Base-by-base conservation (phyloP, 2,888 invertebrate genomes). In the Junonia oenone region DNA sequence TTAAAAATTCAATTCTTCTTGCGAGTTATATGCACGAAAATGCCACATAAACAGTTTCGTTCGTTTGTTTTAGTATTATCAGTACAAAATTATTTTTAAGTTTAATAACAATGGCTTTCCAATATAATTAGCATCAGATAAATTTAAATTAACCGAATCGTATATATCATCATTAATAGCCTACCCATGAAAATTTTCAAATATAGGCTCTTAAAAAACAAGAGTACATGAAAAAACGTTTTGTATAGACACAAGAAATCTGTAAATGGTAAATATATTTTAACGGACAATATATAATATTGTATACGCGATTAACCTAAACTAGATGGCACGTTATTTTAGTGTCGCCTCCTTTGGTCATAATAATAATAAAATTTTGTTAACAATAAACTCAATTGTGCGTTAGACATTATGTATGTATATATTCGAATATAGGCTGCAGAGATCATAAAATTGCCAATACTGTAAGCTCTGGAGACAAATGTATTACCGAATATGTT, bases 251-350 rank as follows among this genome's bases (percentile, higher is more conserved):
- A 86, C 89, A 88, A 88, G 89, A 86, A 87, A 89, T 90, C 88
- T 89, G 90, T 90, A 91, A 89, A 90, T 87, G 90, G 89, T 91
- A 90, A 89, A 90, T 89, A 91, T 90, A 90, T 86, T 87, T 89
- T 83, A 90, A 90, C 90, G 89, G 90, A 90, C 90, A 90, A 90
- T 90, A 90, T 90, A 89, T 88, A 90, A 88, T 89, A 89, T 89
- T 90, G 90, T 90, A 90, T 90, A 90, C 89, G 87, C 89, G 87
- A 85, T 90, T 90, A 90, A 90, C 90, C 90, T 91, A 91, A 90
- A 90, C 90, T 90, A 90, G 90, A 91, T 91, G 90, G 91, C 91
- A 91, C 91, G 89, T 90, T 81, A 83, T 76, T 79, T 77, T 77
- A 81, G 89, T 89, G 90, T 85, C 89, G 90, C 88, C 89, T 79